Base-by-base conservation (phyloP, 2,113 vertebrate species). In the Channa argus region DNA sequence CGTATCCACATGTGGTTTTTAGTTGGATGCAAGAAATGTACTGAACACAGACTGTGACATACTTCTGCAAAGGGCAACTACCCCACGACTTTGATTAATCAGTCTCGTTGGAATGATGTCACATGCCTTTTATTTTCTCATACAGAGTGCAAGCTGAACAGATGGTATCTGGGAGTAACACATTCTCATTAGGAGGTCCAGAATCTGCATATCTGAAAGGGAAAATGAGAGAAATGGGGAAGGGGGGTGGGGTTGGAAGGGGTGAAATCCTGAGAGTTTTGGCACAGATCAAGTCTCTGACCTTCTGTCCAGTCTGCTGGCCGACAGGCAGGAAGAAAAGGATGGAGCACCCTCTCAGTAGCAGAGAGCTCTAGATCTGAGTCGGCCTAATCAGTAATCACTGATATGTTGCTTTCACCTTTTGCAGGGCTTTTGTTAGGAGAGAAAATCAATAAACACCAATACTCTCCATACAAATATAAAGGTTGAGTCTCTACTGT, bases 131-230 rank as follows among this genome's bases (percentile, higher is more conserved):
- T 91, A 74, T 89, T 85, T 86, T 77, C 86, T 88, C 82, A 74
- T 81, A 81, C 79, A 87, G 83, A 71, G 77, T 88, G 83, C 76
- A 85, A 79, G 54, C 71, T 50, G 85, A 94, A 88, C 94, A 95
- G 93, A 94, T 94, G 94, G 94, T 92, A 89, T 89, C 88, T 89
- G 89, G 85, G 89, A 93, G 89, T 90, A 90, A 89, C 91, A 93
- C 84, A 86, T 85, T 87, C 93, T 94, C 92, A 90, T 93, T 93
- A 94, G 86, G 90, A 84, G 86, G 89, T 89, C 88, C 70, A 75
- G 76, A 85, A 92, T 92, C 83, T 87, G 89, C 91, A 91, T 91
- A 90, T 92, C 85, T 91, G 89, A 91, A 85, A 89, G 78, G 74
- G 77, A 79, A 84, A 90, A 79, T 0, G 60, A 77, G 73, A 50